Evolutionary conservation across 2,113 vertebrate genomes (phyloP), one percentile per base, ranked within the genome.

Genomic region (Gulo gulo): DNA sequence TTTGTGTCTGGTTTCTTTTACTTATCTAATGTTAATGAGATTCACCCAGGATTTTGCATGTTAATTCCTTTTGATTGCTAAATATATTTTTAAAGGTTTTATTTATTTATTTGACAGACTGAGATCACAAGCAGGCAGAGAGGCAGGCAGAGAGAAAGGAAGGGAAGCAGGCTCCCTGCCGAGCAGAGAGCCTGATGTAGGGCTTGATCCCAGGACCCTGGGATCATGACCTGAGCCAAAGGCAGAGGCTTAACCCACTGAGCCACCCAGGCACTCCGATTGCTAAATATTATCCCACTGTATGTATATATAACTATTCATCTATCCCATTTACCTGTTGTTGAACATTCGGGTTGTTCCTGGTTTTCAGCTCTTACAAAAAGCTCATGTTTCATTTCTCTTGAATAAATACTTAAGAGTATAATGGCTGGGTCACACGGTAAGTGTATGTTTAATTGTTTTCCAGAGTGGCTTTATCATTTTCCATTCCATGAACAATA

Each of bases 331-430:
- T 67, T 63, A 81, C 24, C 69, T 50, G 13, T 7, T 73, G 4
- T n/a, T 94, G 45, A 14, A 87, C 31, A 88, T 45, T 74, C 69
- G 16, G 2, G 15, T 73, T 91, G 24, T 84, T 74, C 61, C 15
- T 8, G 36, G 6, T 87, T 85, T 67, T 65, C 11, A 12, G 11
- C 16, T 89, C 18, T 82, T 86, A 94, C 1, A 57, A 88, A 52
- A 89, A 61, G 45, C 65, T 29, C 50, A 78, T 24, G 45, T 95
- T 95, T 92, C 29, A 82, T 88, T 80, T 83, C 42, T 91, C 21
- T 79, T 79, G 6, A 13, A 9, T 88, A 79, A 59, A 83, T 65
- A 71, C 18, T 3, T 80, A 36, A 15, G 36, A 80, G 13, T 79
- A 18, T 74, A 74, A 52, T 42, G 12, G 14, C 16, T 92, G 50